Evolutionary conservation across 2,113 vertebrate genomes (phyloP).

Genomic region (Lophius piscatorius): DNA sequence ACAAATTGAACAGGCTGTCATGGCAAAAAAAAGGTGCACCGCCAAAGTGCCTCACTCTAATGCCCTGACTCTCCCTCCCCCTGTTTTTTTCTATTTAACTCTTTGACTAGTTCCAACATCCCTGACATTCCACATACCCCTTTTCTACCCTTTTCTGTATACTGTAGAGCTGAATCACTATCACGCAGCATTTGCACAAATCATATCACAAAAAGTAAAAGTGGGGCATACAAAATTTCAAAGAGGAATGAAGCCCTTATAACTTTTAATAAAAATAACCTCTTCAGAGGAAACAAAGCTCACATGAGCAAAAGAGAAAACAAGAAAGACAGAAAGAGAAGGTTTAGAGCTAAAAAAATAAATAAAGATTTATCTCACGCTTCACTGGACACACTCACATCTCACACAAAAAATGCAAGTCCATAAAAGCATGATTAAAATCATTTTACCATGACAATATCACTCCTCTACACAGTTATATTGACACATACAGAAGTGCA

Average conservation of each 20-base stretch:
- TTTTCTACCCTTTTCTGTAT: background rate
- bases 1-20: constrained; percentile 69
- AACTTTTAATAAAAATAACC: constrained; percentile 8
- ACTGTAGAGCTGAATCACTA: too few species aligned
- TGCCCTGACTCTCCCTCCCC: constrained; percentile 29
- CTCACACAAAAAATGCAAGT: constrained; percentile 21
- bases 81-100: constrained; percentile 2
- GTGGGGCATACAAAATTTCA: constrained; percentile 7
- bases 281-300: constrained; percentile 9
- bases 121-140: background rate
- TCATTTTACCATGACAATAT: constrained; percentile 45
- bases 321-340: background rate
- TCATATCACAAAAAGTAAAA: constrained; percentile 2
- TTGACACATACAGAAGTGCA: background rate
- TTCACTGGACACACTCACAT: constrained; percentile 12
- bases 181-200: background rate
- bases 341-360: constrained; percentile 3
- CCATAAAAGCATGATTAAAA: constrained; percentile 47
- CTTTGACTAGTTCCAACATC: constrained; percentile 1
- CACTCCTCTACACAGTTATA: constrained; percentile 6
- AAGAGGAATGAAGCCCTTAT: background rate
- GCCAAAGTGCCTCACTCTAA: constrained; percentile 24
- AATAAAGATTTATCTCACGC: constrained; percentile 26
- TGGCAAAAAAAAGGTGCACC: constrained; percentile 65
- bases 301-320: constrained; percentile 15